Base-by-base conservation (phyloP, 2,113 vertebrate species). In the Triplophysa rosa region DNA sequence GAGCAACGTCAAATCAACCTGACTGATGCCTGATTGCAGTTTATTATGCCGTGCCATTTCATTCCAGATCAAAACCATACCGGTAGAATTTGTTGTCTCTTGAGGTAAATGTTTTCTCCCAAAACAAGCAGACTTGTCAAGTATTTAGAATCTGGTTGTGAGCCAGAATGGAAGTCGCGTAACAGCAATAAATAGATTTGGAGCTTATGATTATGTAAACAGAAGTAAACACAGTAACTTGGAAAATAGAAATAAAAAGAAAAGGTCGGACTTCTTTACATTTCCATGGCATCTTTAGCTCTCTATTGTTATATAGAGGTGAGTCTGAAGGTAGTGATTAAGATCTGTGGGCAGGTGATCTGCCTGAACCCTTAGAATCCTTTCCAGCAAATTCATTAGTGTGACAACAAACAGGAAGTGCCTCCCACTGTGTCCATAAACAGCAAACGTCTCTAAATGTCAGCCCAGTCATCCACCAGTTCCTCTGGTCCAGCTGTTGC, bases 331-430 rank as follows among this genome's bases (percentile, higher is more conserved):
- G 40, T 78, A 58, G 66, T 88, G 86, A 90, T 90, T 87, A 89
- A 84, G 80, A 84, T 83, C 84, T 63, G 42, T 58, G 45, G 80
- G 87, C 86, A 89, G 89, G 87, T 87, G 86, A 87, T 81, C 83
- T 78, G 77, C 61, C 79, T 64, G 61, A 79, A 54, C 78, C 19
- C 52, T 71, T 87, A 81, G 77, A 87, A 80, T 72, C 77, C 71
- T 79, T 78, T 82, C 66, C 73, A 79, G 80, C 49, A 82, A 82
- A 70, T 80, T 85, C 69, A 82, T 82, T 83, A 83, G 47, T 80
- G 68, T 83, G 69, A 83, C 80, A 78, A 64, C 74, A 85, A 87
- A 80, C 80, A 88, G 82, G 66, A 89, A 84, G 40, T 79, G 81
- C 84, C 82, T 87, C 87, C 87, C 56, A 64, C 67, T 37, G 67